phyloP scores from a whole-genome alignment of 2,113 vertebrate genomes.

The Silurus meridionalis region DNA sequence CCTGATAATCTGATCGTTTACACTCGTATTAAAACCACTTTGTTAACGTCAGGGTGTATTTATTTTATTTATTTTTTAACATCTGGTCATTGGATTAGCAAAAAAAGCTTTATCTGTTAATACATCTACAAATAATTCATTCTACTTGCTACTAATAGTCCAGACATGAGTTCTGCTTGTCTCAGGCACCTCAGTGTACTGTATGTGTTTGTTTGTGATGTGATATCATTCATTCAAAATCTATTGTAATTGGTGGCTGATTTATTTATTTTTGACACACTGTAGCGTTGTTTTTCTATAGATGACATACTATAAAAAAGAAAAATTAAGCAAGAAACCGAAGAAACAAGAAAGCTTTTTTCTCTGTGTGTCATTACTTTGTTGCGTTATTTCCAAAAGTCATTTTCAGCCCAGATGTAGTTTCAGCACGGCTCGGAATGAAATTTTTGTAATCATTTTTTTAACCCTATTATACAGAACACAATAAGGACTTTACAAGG shows the following conservation, averaged over 20 bases:
- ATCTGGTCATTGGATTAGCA: no score
- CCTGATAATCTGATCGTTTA: background rate
- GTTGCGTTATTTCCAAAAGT: background rate
- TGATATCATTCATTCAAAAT: no score
- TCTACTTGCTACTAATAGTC: background rate
- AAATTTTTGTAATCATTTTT: background rate
- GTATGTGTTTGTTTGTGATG: no score
- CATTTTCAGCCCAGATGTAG: background rate
- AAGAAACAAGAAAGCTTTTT: background rate
- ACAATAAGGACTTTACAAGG: background rate
- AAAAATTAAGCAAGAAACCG: background rate
- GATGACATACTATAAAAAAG: background rate
- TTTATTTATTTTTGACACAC: no score
- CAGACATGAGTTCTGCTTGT: background rate
- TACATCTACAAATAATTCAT: background rate
- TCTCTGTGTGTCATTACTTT: background rate
- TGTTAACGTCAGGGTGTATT: no score
- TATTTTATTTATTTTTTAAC: no score
- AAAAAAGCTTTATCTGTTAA: no score
- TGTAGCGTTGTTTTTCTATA: background rate
- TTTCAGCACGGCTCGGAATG: no score
- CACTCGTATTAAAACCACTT: no score
- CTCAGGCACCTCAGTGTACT: background rate
- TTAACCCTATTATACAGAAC: background rate
- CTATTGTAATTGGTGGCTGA: no score